Conservation (phyloP, 2,888 invertebrate species). For the Tenthredo mesomela region DNA sequence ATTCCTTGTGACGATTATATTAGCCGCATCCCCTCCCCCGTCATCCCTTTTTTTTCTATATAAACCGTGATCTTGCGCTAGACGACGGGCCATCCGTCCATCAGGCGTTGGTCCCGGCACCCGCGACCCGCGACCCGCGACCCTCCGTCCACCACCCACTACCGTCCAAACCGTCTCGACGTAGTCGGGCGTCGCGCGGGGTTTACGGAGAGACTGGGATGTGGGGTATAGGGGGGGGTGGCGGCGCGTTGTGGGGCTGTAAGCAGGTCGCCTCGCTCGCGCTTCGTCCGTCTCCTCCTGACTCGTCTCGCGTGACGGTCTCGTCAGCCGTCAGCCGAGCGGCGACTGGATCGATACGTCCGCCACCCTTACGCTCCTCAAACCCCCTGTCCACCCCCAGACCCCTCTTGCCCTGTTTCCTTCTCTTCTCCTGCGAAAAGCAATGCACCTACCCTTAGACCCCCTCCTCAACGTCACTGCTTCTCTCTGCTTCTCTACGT, state of each 20-base stretch:
- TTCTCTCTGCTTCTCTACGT: slow-evolving; percentile 57
- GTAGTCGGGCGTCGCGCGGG: slow-evolving; percentile 53
- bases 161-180: slow-evolving; percentile 54
- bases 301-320: slow-evolving; percentile 78
- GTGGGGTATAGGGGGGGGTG: slow-evolving; percentile 60
- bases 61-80: slow-evolving; percentile 16
- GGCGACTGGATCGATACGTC: slow-evolving; percentile 76
- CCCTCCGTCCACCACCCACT: slow-evolving; percentile 53
- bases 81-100: slow-evolving; percentile 38
- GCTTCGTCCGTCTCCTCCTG: slow-evolving; percentile 72
- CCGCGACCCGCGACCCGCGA: slow-evolving; percentile 53
- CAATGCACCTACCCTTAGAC: slow-evolving; percentile 73
- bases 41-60: slow-evolving; percentile 2
- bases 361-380: slow-evolving; percentile 66
- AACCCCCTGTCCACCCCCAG: slow-evolving; percentile 52
- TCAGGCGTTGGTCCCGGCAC: slow-evolving; percentile 59
- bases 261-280: slow-evolving; percentile 59
- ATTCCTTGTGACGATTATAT: slow-evolving; percentile 32
- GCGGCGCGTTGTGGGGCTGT: slow-evolving; percentile 57
- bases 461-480: slow-evolving; percentile 55
- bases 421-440: slow-evolving; percentile 71
- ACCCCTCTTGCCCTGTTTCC: slow-evolving; percentile 61
- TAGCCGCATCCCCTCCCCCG: background rate
- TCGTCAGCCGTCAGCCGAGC: slow-evolving; percentile 78
- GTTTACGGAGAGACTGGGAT: slow-evolving; percentile 41